These are phyloP conservation scores for Leptura quadrifasciata DNA, from an alignment of 2,888 invertebrate species.

Conservation along the genomic window DNA sequence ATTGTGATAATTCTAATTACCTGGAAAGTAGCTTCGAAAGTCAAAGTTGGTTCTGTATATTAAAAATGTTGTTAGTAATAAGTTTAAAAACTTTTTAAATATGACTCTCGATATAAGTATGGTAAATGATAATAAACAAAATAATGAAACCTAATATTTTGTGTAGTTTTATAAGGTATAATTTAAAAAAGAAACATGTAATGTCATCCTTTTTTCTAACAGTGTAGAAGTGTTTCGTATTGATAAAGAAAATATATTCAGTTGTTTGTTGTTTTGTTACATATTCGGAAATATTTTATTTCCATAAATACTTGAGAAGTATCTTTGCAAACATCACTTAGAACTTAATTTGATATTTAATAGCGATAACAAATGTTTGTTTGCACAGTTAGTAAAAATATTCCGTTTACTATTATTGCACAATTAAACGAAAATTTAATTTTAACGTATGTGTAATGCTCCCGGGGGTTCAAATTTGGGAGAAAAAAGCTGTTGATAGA, in stretches of 20 bases:
- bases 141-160: constrained; percentile 12
- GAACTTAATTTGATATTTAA: neutral
- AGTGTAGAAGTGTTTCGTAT: neutral
- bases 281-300: neutral
- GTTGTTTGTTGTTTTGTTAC: neutral
- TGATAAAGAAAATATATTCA: neutral
- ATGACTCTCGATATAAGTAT: neutral
- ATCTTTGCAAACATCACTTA: neutral
- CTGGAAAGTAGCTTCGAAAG: constrained; percentile 13
- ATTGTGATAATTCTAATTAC: constrained; percentile 34
- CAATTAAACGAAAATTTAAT: neutral
- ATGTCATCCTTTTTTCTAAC: neutral
- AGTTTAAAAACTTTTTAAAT: constrained; percentile 28
- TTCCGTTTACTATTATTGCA: constrained; percentile 21
- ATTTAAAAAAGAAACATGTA: neutral
- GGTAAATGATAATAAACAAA: constrained; percentile 15
- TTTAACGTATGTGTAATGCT: neutral
- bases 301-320: neutral
- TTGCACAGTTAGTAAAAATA: constrained; percentile 14
- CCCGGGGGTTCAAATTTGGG: too few species aligned
- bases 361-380: neutral
- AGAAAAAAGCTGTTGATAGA: too few species aligned
- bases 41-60: constrained; percentile 5
- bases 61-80: constrained; percentile 21
- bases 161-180: neutral